Evolutionary conservation across 1,140 invertebrate genomes (phyloP).

Genomic region (Rhagoletis pomonella): DNA sequence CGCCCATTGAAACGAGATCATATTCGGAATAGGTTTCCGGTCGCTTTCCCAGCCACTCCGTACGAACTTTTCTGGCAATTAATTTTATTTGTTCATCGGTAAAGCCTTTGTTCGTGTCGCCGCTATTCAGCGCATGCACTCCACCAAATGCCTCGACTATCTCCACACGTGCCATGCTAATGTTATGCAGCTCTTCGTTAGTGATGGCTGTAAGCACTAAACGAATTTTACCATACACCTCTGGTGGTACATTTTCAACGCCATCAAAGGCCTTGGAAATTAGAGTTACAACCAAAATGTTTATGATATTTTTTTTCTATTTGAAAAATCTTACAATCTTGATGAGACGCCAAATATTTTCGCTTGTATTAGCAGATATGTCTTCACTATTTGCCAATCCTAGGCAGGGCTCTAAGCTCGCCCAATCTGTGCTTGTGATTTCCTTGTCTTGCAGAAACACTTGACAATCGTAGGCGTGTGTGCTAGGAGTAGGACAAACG

Average conservation of each 20-base stretch:
- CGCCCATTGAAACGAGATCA: conserved; percentile 57
- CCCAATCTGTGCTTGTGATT: conserved; percentile 51
- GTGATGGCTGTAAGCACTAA: conserved; percentile 54
- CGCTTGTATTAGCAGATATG: conserved; percentile 43
- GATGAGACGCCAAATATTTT: conserved; percentile 56
- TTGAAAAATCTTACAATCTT: conserved; percentile 45
- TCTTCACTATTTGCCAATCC: conserved; percentile 11
- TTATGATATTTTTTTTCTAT: not conserved
- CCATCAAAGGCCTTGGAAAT: conserved; percentile 54
- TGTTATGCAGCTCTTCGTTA: conserved; percentile 53
- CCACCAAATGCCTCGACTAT: conserved; percentile 56
- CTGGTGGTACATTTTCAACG: conserved; percentile 56
- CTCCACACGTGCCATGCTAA: conserved; percentile 57
- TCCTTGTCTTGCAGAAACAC: conserved; percentile 33
- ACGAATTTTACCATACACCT: conserved; percentile 54
- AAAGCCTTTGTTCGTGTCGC: conserved; percentile 47
- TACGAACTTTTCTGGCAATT: conserved; percentile 56
- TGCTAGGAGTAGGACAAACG: not conserved
- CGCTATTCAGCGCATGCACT: conserved; percentile 12
- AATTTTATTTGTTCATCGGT: conserved; percentile 53
- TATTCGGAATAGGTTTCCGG: conserved; percentile 58
- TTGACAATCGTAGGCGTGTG: conserved; percentile 45
- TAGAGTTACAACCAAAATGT: not conserved
- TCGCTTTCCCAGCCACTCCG: conserved; percentile 57
- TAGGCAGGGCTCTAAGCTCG: conserved; percentile 51